A percentile compares a stretch with the other conserved stretches of the same genome.
Conservation (phyloP, 2,888 invertebrate species). For the Ormyrus pomaceus region DNA sequence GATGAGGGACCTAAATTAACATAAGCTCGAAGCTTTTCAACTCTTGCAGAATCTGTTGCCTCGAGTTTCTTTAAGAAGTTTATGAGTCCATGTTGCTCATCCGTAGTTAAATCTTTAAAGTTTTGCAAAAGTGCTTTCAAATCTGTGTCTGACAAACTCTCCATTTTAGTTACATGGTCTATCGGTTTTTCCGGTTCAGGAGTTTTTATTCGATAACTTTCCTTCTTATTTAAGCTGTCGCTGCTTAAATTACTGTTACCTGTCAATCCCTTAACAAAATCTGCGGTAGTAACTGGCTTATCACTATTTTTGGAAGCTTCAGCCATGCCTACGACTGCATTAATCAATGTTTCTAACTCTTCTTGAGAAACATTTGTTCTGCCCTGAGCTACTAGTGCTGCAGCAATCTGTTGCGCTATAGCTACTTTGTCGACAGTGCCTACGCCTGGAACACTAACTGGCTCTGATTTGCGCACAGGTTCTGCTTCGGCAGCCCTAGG, state of each 20-base stretch:
- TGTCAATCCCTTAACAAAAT: constrained; percentile 75
- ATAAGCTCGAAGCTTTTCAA: constrained; percentile 85
- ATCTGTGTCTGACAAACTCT: constrained; percentile 87
- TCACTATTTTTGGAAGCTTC: constrained; percentile 78
- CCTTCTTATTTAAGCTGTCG: constrained; percentile 26
- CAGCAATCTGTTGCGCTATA: constrained; percentile 89
- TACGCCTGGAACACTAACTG: constrained; percentile 82
- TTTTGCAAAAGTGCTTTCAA: constrained; percentile 88
- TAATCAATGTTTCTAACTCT: constrained; percentile 87
- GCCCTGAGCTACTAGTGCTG: constrained; percentile 86
- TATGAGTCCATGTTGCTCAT: constrained; percentile 90
- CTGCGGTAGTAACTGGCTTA: constrained; percentile 77
- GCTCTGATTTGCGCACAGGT: constrained; percentile 70
- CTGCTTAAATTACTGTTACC: constrained; percentile 30
- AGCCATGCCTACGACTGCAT: constrained; percentile 86
- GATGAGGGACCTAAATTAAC: constrained; percentile 79
- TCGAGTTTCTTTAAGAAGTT: constrained; percentile 89
- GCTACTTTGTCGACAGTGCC: constrained; percentile 87
- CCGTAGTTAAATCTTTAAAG: constrained; percentile 86
- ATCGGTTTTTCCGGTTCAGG: constrained; percentile 56
- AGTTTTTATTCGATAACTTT: constrained; percentile 39
- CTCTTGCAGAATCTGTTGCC: constrained; percentile 85
- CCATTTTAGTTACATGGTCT: constrained; percentile 79
- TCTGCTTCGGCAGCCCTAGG: constrained; percentile 63
- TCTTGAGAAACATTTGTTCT: constrained; percentile 87